phyloP scores from a whole-genome alignment of 1,140 invertebrate genomes.

The Drosophila nasuta region DNA sequence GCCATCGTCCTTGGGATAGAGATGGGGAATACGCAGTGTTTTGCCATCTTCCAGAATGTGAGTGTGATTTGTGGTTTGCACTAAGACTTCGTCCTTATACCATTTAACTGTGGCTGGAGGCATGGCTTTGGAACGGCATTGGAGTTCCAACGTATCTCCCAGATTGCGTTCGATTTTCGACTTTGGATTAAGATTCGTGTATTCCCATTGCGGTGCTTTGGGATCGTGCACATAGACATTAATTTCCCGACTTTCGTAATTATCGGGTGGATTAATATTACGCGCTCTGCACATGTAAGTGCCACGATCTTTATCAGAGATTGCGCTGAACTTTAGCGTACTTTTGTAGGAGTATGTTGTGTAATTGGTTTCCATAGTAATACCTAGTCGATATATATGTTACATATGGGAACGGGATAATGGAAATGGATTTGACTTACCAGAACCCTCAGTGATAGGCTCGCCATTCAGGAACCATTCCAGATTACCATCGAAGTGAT shows the following conservation, averaged over 20 bases:
- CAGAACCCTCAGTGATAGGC: constrained; percentile 30
- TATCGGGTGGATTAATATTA: constrained; percentile 35
- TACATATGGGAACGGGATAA: background rate
- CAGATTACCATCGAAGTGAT: constrained; percentile 85
- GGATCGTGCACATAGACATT: constrained; percentile 70
- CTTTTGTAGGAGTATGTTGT: constrained; percentile 72
- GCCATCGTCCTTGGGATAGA: constrained; percentile 83
- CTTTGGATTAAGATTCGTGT: constrained; percentile 69
- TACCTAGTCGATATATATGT: constrained; percentile 12
- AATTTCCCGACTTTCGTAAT: constrained; percentile 61
- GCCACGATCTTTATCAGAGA: constrained; percentile 64
- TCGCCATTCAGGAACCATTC: constrained; percentile 81
- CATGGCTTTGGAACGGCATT: constrained; percentile 84
- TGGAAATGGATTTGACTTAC: constrained; percentile 27
- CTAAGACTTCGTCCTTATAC: constrained; percentile 83
- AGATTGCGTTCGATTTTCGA: constrained; percentile 73
- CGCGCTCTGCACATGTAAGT: constrained; percentile 75
- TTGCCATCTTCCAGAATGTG: constrained; percentile 84
- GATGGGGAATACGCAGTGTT: constrained; percentile 69
- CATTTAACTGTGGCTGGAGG: constrained; percentile 85
- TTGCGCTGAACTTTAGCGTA: constrained; percentile 59
- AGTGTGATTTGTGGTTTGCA: constrained; percentile 75
- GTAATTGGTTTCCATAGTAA: constrained; percentile 42
- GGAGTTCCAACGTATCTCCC: constrained; percentile 80
- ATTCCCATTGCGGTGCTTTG: constrained; percentile 64